Percentiles rank a stretch among this genome's conserved stretches.
These are phyloP conservation scores for Raillietiella orientalis DNA, from an alignment of 2,888 invertebrate species.

Conservation along the genomic window DNA sequence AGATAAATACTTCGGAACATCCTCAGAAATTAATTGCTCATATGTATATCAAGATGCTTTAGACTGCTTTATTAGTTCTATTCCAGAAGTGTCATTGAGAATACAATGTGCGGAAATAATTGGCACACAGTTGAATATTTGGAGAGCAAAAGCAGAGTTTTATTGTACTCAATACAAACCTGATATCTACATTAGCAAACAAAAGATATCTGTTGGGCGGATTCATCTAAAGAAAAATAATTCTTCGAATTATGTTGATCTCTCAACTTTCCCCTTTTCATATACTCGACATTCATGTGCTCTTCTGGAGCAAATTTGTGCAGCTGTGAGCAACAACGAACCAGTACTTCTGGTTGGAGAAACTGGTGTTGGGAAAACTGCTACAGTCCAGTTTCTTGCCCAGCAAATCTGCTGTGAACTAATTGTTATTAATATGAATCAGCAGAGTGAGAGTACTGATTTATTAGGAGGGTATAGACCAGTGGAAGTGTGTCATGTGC, in stretches of 20 bases:
- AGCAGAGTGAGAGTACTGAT: slow-evolving; percentile 90
- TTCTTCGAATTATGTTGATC: too few relatives aligned
- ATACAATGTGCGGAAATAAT: slow-evolving; percentile 20
- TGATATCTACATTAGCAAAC: slow-evolving; percentile 22
- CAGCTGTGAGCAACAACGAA: slow-evolving; percentile 46
- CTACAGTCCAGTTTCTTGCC: slow-evolving; percentile 67
- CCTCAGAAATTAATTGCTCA: slow-evolving; percentile 28
- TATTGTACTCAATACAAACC: slow-evolving; percentile 49
- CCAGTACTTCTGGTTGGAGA: slow-evolving; percentile 85
- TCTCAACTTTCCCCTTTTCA: not conserved
- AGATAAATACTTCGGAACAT: slow-evolving; percentile 32
- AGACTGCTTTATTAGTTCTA: slow-evolving; percentile 60
- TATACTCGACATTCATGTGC: not conserved
- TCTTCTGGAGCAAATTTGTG: slow-evolving; percentile 58
- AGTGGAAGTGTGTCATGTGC: slow-evolving; percentile 50
- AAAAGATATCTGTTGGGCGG: slow-evolving; percentile 33
- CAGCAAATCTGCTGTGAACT: slow-evolving; percentile 48
- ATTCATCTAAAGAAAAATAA: too few relatives aligned
- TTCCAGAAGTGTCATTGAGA: slow-evolving; percentile 13
- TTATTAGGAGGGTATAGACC: slow-evolving; percentile 88
- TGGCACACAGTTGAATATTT: slow-evolving; percentile 44
- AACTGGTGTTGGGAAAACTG: slow-evolving; percentile 95
- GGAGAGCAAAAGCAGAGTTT: slow-evolving; percentile 44
- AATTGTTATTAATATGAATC: slow-evolving; percentile 90
- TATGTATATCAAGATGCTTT: slow-evolving; percentile 57